phyloP scores from a whole-genome alignment of 2,888 invertebrate species.

The Ormyrus thymus region DNA sequence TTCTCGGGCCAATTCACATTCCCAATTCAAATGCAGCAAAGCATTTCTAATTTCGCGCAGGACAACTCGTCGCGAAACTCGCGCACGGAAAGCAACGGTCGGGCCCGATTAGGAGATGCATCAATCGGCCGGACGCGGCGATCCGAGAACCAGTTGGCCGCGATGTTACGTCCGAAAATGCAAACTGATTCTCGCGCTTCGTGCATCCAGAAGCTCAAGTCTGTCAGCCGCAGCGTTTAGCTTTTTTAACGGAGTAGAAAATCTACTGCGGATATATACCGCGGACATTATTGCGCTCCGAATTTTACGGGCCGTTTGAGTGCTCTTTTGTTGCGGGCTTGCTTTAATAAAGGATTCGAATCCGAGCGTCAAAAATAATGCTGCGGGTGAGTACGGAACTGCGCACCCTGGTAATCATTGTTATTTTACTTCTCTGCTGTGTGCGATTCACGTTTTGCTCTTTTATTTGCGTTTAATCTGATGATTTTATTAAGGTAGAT shows the following conservation, averaged over 20 bases:
- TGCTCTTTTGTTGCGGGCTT: too few species aligned
- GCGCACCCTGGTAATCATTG: too few species aligned
- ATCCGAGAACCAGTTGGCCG: conserved; percentile 19
- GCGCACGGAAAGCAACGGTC: too few species aligned
- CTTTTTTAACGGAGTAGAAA: conserved; percentile 6
- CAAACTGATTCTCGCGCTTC: conserved; percentile 21
- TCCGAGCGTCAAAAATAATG: not conserved
- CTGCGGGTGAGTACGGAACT: not conserved
- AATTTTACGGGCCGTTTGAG: conserved; percentile 14
- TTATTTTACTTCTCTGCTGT: too few species aligned
- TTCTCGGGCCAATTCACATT: too few species aligned
- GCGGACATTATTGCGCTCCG: conserved; percentile 8
- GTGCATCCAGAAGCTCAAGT: not conserved
- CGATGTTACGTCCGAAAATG: conserved; percentile 18
- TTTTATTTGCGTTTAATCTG: too few species aligned
- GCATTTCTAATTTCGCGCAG: too few species aligned
- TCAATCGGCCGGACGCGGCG: not conserved
- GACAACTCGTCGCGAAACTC: too few species aligned
- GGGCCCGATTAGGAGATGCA: too few species aligned
- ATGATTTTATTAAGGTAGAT: too few species aligned
- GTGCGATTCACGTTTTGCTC: too few species aligned
- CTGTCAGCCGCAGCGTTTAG: not conserved
- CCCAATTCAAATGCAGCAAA: too few species aligned
- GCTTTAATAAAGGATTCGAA: conserved; percentile 3
- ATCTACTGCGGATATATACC: not conserved